Base-by-base conservation (phyloP, 2,113 vertebrate species). In the Meleagris gallopavo region DNA sequence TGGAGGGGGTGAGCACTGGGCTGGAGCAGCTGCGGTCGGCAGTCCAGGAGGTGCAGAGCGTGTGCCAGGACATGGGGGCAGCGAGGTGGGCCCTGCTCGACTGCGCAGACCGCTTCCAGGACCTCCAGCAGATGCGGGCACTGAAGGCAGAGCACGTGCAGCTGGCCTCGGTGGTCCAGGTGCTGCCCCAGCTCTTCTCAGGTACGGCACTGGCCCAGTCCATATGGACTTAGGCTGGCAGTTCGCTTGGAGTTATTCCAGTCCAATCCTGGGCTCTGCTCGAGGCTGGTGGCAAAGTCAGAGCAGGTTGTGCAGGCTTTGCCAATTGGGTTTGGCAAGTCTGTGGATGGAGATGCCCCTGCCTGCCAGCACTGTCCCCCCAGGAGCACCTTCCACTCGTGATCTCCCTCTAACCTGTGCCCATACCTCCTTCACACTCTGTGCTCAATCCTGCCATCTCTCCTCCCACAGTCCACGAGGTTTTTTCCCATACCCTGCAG, bases 1-100 rank as follows among this genome's bases (percentile, higher is more conserved):
- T 99, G 97, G 99, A 99, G 91, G 99, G 98, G 6, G 98, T 99
- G 18, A 98, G 98, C 72, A 97, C 96, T 18, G 99, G 99, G 43
- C 97, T 99, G 94, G 97, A 98, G 96, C 99, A 99, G 92, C 98
- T 99, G 55, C 96, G 95, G 21, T 97, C 93, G 27, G 98, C 99
- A 5, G 90, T 97, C 38, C 95, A 94, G 16, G 98, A 98, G 11
- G 95, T 99, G 67, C 97, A 90, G 82, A 97, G 96, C 3, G 97
- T 97, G 57, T 98, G 96, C 5, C 97, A 97, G n/a, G 97, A 98
- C n/a, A 82, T 99, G 95, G 96, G 79, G 36, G 97, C 98, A 85
- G 97, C 98, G 0, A 97, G 69, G 8, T 95, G 96, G 81, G 98
- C 98, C 91, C 97, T 98, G 43, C 89, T 71, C 5, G 93, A 74